Conservation (phyloP, 2,113 vertebrate species). For the Dicrurus megarhynchus region DNA sequence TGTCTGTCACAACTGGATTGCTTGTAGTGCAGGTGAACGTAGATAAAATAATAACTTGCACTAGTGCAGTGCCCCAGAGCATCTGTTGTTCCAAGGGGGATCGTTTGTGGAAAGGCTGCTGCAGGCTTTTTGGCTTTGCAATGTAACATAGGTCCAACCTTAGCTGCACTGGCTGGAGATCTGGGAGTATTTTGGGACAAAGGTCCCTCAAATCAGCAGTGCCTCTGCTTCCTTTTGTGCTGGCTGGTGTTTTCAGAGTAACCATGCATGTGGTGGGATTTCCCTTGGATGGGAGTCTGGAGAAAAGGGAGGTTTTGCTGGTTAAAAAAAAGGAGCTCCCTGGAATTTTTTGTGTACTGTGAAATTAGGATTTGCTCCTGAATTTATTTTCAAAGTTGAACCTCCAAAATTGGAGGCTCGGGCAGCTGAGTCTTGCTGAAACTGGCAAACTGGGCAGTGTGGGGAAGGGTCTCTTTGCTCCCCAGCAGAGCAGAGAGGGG, state of each 20-base stretch:
- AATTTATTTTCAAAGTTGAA: neutral
- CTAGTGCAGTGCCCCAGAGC: neutral
- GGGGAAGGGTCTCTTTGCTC: neutral
- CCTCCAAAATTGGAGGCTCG: neutral
- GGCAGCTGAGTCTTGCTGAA: neutral
- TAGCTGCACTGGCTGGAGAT: neutral
- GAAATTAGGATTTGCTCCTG: neutral
- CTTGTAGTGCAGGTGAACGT: neutral
- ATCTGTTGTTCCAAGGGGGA: neutral
- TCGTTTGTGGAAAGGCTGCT: neutral
- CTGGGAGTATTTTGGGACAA: neutral
- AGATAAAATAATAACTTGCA: neutral
- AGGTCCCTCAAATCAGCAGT: neutral
- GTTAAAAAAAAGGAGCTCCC: neutral
- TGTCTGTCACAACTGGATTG: neutral
- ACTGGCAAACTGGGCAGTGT: neutral
- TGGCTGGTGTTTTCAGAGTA: neutral
- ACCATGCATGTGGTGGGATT: rapidly evolving
- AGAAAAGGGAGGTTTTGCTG: neutral
- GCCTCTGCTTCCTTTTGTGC: neutral
- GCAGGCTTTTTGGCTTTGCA: neutral
- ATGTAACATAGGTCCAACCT: neutral
- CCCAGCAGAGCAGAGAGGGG: no score
- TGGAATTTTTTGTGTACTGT: neutral
- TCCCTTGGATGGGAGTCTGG: neutral